Conservation (phyloP, 2,797 vertebrate species). For the Novumbra hubbsi region DNA sequence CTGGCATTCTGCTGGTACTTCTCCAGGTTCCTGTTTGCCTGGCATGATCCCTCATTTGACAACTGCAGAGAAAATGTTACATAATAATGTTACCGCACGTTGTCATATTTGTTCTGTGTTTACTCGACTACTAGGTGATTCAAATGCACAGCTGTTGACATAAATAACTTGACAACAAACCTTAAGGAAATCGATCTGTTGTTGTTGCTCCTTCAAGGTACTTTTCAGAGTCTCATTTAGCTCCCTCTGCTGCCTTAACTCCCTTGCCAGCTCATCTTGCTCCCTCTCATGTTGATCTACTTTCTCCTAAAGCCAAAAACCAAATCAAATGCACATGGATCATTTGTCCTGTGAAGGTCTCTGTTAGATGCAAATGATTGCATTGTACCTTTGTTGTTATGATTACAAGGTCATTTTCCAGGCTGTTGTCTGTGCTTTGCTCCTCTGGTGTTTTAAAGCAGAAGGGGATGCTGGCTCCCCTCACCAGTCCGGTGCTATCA, state of each 20-base stretch:
- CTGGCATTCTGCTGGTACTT: not conserved
- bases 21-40: not conserved
- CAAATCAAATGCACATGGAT: not conserved
- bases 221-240: slow-evolving; percentile 53
- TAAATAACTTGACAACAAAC: slow-evolving; percentile 39
- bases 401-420: slow-evolving; percentile 81
- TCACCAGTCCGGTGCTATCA: slow-evolving; percentile 76
- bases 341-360: too few relatives aligned
- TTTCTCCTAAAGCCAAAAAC: slow-evolving; percentile 63
- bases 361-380: not conserved
- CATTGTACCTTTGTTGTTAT: slow-evolving; percentile 83
- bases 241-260: slow-evolving; percentile 44
- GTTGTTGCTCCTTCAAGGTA: slow-evolving; percentile 42
- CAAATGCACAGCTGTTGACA: not conserved
- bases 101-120: not conserved
- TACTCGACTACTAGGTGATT: not conserved
- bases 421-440: slow-evolving; percentile 54
- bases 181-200: slow-evolving; percentile 51
- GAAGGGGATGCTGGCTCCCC: slow-evolving; percentile 88
- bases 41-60: not conserved
- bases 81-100: not conserved
- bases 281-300: slow-evolving; percentile 75
- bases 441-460: slow-evolving; percentile 73
- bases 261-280: slow-evolving; percentile 56
- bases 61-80: not conserved